phyloP scores from a whole-genome alignment of 1,140 invertebrate genomes.

The Bombus pyrosoma region DNA sequence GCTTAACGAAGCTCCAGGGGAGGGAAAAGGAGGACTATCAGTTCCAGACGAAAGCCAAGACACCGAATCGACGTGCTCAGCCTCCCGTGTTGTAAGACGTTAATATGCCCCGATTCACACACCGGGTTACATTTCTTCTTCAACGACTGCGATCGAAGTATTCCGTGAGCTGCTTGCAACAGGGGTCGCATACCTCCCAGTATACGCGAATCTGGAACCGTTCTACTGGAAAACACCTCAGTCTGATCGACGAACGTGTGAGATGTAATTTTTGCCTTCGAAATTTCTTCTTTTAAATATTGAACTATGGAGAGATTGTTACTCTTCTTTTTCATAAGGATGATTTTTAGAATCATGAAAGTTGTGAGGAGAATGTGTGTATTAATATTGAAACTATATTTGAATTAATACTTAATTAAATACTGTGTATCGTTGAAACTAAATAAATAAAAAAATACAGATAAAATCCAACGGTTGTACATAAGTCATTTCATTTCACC shows the following conservation, averaged over 20 bases:
- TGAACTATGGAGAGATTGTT: not conserved
- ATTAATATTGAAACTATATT: no score
- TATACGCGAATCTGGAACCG: not conserved
- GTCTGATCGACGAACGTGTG: no score
- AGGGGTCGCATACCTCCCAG: not conserved
- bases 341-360: no score
- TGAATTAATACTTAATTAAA: no score
- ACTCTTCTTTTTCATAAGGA: no score
- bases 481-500: no score
- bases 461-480: no score
- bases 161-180: not conserved
- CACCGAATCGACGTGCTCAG: constrained; percentile 66
- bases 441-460: no score
- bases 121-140: constrained; percentile 29
- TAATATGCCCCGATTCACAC: constrained; percentile 40
- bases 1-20: constrained; percentile 39
- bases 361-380: no score
- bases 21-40: constrained; percentile 75
- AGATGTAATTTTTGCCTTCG: not conserved
- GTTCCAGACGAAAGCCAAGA: constrained; percentile 75
- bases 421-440: no score
- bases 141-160: constrained; percentile 28
- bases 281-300: not conserved
- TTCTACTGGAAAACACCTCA: not conserved
- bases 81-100: constrained; percentile 55